A percentile compares a stretch with the other conserved stretches of the same genome.
phyloP scores from a whole-genome alignment of 2,888 invertebrate genomes.

The Allolobophora icterica region DNA sequence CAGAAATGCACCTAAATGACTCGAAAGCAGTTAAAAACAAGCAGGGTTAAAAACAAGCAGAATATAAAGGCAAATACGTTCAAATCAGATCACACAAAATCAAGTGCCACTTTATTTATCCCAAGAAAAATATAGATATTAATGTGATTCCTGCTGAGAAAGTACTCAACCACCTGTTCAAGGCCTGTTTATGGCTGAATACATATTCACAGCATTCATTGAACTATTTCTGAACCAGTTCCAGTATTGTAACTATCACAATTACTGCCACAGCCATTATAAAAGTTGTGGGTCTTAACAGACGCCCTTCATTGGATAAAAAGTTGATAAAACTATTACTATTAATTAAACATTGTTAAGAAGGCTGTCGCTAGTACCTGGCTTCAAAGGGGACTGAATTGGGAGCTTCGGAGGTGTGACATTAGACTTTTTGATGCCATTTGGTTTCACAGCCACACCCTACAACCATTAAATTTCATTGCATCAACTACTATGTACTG shows the following conservation, averaged over 20 bases:
- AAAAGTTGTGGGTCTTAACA: not conserved
- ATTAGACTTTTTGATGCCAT: not conserved
- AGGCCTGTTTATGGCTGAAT: not conserved
- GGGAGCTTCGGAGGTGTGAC: not conserved
- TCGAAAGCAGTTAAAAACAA: not conserved
- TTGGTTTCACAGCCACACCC: not conserved
- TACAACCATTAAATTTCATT: not conserved
- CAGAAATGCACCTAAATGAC: not conserved
- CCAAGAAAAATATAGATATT: no score
- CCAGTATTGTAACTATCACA: not conserved
- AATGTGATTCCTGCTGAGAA: slow-evolving; percentile 22
- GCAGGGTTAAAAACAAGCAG: no score
- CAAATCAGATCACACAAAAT: no score
- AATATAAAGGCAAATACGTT: not conserved
- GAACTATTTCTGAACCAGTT: not conserved
- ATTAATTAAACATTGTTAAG: not conserved
- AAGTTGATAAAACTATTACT: not conserved
- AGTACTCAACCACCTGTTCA: not conserved
- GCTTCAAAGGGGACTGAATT: not conserved
- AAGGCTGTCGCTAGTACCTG: not conserved
- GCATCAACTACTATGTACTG: not conserved
- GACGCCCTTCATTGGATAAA: not conserved
- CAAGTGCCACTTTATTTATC: no score
- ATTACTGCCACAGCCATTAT: not conserved
- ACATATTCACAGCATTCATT: not conserved